Base-by-base conservation (phyloP, 1,140 invertebrate genomes). In the Tenebrio molitor region DNA sequence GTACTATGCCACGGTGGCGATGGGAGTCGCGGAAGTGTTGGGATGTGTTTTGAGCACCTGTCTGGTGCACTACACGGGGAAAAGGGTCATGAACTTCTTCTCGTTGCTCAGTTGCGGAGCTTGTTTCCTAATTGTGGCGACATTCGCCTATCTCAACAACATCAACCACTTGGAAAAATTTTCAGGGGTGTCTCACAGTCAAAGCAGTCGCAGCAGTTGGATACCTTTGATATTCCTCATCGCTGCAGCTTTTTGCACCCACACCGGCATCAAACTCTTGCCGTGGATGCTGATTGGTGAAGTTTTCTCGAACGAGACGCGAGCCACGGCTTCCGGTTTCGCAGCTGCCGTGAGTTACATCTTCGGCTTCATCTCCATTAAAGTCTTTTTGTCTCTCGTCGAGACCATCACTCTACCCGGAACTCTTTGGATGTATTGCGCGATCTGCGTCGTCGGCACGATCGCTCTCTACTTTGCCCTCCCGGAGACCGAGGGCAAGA, bases 401-500 rank as follows among this genome's bases (percentile, higher is more conserved):
- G 79, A 86, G 3, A 76, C 79, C 0, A 77, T 93, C 16, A 88
- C 88, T 0, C 81, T 93, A 14, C 87, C 88, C 14, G 91, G 91
- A 1, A 90, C 89, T 0, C 92, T 92, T 75, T 86, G 89, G 21
- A 86, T 92, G 41, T 88, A 93, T 78, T 89, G 73, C 17, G 16
- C 17, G 12, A 86, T 90, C 71, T 84, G 92, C 33, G 88, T 95
- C 62, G 62, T 89, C 1, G 91, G 91, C 1, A 81, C 88, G 4
- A 58, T 87, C 1, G 77, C 85, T 0, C 76, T 91, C 1, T 89
- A 88, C 72, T 87, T 87, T 44, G 80, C 84, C 2, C 73, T 88
- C 41, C 93, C 93, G 0, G 94, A 97, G 85, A 97, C 95, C 0
- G 95, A 96, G 82, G 92, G 92, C 0, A 91, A 91, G 79, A 90